phyloP scores from a whole-genome alignment of 2,888 invertebrate species.

The Neoascia interrupta region DNA sequence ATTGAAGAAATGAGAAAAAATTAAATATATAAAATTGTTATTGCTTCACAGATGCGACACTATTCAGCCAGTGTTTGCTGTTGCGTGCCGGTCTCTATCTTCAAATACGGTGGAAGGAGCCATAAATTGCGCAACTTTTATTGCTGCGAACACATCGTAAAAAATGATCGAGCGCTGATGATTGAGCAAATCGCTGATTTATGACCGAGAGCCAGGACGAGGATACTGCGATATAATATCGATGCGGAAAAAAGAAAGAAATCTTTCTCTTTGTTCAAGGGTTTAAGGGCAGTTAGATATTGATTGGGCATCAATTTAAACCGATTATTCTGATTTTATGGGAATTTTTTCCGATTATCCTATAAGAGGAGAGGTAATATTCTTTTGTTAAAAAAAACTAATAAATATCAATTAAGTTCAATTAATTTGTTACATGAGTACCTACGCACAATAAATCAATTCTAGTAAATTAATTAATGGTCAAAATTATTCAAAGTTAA shows the following conservation, averaged over 20 bases:
- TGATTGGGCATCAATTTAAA: constrained; percentile 52
- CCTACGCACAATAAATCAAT: no score
- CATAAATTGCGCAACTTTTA: constrained; percentile 61
- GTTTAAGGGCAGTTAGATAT: constrained; percentile 14
- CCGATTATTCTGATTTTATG: no score
- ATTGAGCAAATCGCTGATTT: constrained; percentile 69
- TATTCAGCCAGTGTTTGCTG: constrained; percentile 30
- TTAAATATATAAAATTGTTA: constrained; percentile 65
- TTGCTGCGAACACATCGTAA: constrained; percentile 68
- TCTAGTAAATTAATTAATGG: no score
- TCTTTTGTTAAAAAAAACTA: no score
- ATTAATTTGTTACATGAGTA: no score
- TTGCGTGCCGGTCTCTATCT: neutral
- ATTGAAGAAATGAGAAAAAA: constrained; percentile 9
- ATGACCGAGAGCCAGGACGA: constrained; percentile 45
- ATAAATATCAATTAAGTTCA: no score
- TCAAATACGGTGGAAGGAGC: neutral
- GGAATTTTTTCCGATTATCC: no score
- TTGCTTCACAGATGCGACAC: constrained; percentile 54
- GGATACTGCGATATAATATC: constrained; percentile 29
- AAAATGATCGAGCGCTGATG: constrained; percentile 69
- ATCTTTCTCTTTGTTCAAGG: neutral
- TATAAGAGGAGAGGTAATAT: no score
- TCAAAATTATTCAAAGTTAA: no score
- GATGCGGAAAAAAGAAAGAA: neutral